Evolutionary conservation across 1,140 invertebrate species (phyloP).

Genomic region (Tetranychus urticae): DNA sequence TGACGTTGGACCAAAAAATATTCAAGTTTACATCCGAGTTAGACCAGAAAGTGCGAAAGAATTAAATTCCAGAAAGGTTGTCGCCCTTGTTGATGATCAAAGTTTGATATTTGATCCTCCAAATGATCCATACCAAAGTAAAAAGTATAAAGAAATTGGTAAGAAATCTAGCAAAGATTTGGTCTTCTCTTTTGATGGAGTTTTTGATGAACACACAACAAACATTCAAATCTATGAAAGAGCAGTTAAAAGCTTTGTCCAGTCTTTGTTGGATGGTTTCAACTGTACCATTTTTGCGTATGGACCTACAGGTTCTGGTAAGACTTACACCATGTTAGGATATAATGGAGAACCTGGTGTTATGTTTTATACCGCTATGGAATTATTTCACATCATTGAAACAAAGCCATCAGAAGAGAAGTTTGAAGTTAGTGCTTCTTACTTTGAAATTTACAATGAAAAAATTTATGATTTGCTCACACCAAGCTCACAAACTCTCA

Average conservation of each 20-base stretch:
- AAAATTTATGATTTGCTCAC: constrained; percentile 9
- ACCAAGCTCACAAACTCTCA: constrained; percentile 22
- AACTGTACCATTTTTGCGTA: constrained; percentile 73
- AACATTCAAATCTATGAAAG: constrained; percentile 50
- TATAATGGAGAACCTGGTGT: constrained; percentile 57
- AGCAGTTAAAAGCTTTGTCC: constrained; percentile 49
- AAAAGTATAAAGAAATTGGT: constrained; percentile 50
- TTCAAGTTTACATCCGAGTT: constrained; percentile 42
- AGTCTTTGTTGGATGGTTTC: constrained; percentile 50
- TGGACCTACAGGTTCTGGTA: constrained; percentile 73
- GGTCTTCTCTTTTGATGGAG: constrained; percentile 60
- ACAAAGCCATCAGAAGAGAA: neutral
- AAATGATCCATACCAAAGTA: constrained; percentile 48
- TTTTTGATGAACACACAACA: constrained; percentile 38
- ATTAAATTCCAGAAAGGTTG: constrained; percentile 18
- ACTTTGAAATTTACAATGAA: constrained; percentile 27
- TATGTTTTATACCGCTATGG: constrained; percentile 67
- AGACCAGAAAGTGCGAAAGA: constrained; percentile 45
- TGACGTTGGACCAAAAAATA: neutral
- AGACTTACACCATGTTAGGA: constrained; percentile 94
- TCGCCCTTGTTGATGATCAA: constrained; percentile 35
- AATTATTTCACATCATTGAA: constrained; percentile 48
- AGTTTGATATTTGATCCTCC: constrained; percentile 72
- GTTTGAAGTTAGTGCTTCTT: constrained; percentile 22
- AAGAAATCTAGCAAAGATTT: constrained; percentile 61